Conservation (phyloP, 2,888 invertebrate species). For the Drosophila cyrtoloma region DNA sequence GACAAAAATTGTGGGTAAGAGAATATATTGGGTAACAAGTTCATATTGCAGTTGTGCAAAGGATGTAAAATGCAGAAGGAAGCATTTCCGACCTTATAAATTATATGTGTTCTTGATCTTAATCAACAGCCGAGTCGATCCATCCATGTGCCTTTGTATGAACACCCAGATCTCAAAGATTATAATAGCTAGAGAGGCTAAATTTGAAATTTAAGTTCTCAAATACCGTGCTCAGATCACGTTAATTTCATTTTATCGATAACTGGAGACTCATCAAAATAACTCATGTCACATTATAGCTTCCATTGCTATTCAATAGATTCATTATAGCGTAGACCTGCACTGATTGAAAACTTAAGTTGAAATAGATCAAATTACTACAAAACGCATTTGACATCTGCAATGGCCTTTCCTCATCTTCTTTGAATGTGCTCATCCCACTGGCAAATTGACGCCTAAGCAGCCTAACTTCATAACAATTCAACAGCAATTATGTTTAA, state of each 20-base stretch:
- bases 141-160: not conserved
- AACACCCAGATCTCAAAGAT: not conserved
- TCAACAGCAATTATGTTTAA: conserved; percentile 64
- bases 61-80: not conserved
- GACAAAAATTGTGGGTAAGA: not conserved
- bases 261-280: not conserved
- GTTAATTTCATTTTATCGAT: not conserved
- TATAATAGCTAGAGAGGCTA: not conserved
- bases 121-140: not conserved
- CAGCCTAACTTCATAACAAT: conserved; percentile 45
- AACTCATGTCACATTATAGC: not conserved
- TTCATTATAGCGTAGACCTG: no score
- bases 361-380: not conserved
- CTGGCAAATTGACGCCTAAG: not conserved
- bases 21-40: not conserved
- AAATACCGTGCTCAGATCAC: not conserved
- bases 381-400: not conserved
- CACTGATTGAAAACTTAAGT: not conserved
- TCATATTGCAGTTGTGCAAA: not conserved
- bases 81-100: not conserved
- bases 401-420: not conserved
- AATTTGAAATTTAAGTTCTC: not conserved
- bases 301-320: not conserved
- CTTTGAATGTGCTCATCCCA: not conserved
- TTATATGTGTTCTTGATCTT: not conserved